phyloP scores from a whole-genome alignment of 2,888 invertebrate genomes.

The Dendrolimus pini region DNA sequence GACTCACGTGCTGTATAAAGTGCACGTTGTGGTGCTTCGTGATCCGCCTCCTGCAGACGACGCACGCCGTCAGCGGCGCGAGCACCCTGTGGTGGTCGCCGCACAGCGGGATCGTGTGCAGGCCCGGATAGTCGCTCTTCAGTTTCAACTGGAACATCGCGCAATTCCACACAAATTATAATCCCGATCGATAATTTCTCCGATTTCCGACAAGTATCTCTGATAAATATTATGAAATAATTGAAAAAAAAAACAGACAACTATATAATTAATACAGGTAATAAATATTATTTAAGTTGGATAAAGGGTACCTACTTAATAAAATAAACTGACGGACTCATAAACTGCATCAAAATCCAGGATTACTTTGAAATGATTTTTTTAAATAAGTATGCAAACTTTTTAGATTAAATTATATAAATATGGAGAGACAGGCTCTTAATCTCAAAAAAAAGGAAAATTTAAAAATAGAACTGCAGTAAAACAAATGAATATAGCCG shows the following conservation, averaged over 20 bases:
- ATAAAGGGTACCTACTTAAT: no score
- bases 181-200: not conserved
- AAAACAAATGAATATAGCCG: no score
- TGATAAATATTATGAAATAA: not conserved
- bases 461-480: no score
- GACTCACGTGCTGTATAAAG: conserved; percentile 77
- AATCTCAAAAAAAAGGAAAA: no score
- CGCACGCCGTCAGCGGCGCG: conserved; percentile 85
- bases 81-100: conserved; percentile 82
- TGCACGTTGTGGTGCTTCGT: conserved; percentile 87
- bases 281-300: no score
- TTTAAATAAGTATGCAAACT: no score
- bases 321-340: no score
- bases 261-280: no score
- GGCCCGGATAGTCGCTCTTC: conserved; percentile 79
- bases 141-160: conserved; percentile 67
- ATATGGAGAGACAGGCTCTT: no score
- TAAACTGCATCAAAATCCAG: no score
- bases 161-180: conserved; percentile 2
- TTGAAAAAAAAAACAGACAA: not conserved
- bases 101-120: conserved; percentile 83
- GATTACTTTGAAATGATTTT: no score
- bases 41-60: conserved; percentile 84
- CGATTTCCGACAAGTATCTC: not conserved
- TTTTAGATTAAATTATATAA: no score